Evolutionary conservation across 2,888 invertebrate genomes (phyloP).

Genomic region (Junonia oenone): DNA sequence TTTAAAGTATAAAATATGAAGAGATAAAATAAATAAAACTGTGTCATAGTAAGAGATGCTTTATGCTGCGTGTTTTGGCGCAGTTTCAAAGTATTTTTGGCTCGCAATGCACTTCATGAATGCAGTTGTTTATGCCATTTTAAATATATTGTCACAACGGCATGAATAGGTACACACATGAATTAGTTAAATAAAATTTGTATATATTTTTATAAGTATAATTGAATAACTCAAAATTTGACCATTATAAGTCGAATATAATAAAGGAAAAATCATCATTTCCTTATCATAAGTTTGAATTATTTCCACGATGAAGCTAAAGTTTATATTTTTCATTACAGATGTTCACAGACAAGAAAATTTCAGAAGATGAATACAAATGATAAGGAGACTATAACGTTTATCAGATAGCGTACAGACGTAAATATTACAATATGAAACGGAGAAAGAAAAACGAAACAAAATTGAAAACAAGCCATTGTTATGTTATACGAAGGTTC

Average conservation of each 20-base stretch:
- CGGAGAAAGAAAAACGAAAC: slow-evolving; percentile 42
- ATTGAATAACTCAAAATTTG: not conserved
- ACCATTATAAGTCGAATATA: too few relatives aligned
- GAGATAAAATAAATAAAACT: slow-evolving; percentile 27
- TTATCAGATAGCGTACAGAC: slow-evolving; percentile 9
- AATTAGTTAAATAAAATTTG: slow-evolving; percentile 12
- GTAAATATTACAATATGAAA: slow-evolving; percentile 36
- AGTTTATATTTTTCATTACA: not conserved
- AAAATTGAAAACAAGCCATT: slow-evolving; percentile 78
- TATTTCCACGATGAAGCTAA: not conserved
- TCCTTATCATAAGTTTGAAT: too few relatives aligned
- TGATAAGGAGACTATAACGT: slow-evolving; percentile 2
- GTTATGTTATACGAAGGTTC: slow-evolving; percentile 75
- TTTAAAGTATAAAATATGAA: slow-evolving; percentile 9
- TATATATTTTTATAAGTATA: not conserved
- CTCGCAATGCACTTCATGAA: slow-evolving; percentile 62
- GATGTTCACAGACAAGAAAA: not conserved
- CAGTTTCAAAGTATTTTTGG: slow-evolving; percentile 73
- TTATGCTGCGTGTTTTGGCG: slow-evolving; percentile 69
- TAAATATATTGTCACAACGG: slow-evolving; percentile 48
- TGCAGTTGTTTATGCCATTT: slow-evolving; percentile 56
- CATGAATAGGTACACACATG: slow-evolving; percentile 26
- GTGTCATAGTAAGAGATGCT: slow-evolving; percentile 39
- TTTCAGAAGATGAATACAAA: not conserved
- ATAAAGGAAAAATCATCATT: too few relatives aligned